Evolutionary conservation across 1,140 invertebrate species (phyloP).

Genomic region (Drosophila suzukii): DNA sequence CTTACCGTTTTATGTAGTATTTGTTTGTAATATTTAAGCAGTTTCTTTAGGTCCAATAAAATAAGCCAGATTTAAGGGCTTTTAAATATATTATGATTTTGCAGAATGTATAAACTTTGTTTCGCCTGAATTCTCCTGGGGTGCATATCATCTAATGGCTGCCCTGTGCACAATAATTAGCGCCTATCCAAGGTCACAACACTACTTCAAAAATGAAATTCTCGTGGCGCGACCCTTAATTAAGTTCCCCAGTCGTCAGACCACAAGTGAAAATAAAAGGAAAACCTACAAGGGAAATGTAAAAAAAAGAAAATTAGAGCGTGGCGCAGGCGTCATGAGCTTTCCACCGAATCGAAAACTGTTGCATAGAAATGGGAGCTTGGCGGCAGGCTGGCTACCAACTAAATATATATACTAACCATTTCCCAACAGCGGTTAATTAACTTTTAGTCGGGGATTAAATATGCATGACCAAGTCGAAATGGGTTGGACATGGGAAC

Average conservation of each 20-base stretch:
- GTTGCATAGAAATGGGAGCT: slow-evolving; percentile 31
- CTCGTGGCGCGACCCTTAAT: slow-evolving; percentile 9
- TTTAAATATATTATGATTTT: not conserved
- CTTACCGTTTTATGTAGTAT: no score
- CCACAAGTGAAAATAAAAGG: not conserved
- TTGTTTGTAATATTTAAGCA: no score
- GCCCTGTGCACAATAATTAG: slow-evolving; percentile 11
- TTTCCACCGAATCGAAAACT: slow-evolving; percentile 22
- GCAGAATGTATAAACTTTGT: not conserved
- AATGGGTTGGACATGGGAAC: slow-evolving; percentile 6
- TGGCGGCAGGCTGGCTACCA: slow-evolving; percentile 62
- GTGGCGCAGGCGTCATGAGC: slow-evolving; percentile 35
- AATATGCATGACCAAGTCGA: slow-evolving; percentile 37
- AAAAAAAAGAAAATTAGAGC: not conserved
- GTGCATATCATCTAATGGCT: slow-evolving; percentile 16
- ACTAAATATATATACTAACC: not conserved
- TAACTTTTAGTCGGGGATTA: slow-evolving; percentile 42
- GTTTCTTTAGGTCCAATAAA: no score
- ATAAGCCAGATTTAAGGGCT: not conserved
- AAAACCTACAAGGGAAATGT: not conserved
- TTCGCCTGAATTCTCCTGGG: slow-evolving; percentile 19
- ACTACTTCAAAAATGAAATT: slow-evolving; percentile 14
- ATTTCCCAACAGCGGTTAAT: slow-evolving; percentile 34
- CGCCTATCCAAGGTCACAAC: slow-evolving; percentile 12
- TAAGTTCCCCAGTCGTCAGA: not conserved